Conservation (phyloP, 2,888 invertebrate species). For the Andrena praecox region DNA sequence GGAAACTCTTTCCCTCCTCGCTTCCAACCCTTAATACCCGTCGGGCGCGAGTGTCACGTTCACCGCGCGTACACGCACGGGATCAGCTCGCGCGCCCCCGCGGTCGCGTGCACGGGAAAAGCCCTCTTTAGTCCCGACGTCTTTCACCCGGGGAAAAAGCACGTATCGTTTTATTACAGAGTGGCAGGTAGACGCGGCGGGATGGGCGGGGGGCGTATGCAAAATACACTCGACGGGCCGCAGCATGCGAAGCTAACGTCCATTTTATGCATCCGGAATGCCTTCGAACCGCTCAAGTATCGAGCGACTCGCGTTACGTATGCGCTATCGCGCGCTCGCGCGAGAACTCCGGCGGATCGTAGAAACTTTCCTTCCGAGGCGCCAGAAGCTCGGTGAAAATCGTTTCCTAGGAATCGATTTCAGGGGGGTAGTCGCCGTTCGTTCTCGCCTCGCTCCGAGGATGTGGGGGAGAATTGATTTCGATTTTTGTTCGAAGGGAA, state of each 20-base stretch:
- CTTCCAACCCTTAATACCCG: too few species aligned
- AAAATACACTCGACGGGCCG: constrained; percentile 75
- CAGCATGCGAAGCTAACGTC: constrained; percentile 79
- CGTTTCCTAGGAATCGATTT: constrained; percentile 7
- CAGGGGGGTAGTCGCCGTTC: background rate
- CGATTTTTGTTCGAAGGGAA: background rate
- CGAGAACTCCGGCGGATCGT: constrained; percentile 23
- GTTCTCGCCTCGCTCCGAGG: background rate
- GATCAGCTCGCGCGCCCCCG: background rate
- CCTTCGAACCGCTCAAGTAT: constrained; percentile 80
- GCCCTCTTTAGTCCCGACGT: constrained; percentile 27
- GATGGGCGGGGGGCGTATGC: constrained; percentile 72
- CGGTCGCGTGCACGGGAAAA: constrained; percentile 17
- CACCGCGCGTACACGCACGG: background rate
- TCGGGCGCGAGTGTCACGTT: too few species aligned
- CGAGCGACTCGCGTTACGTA: constrained; percentile 72
- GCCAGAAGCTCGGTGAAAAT: background rate
- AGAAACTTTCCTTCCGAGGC: constrained; percentile 26
- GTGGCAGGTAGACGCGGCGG: constrained; percentile 45
- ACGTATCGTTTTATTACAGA: constrained; percentile 72
- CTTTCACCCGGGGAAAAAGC: constrained; percentile 41
- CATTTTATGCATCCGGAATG: constrained; percentile 82
- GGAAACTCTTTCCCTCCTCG: too few species aligned
- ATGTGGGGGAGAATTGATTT: background rate
- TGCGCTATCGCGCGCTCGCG: constrained; percentile 7